Base-by-base conservation (phyloP, 2,113 vertebrate species). In the Strigops habroptila region DNA sequence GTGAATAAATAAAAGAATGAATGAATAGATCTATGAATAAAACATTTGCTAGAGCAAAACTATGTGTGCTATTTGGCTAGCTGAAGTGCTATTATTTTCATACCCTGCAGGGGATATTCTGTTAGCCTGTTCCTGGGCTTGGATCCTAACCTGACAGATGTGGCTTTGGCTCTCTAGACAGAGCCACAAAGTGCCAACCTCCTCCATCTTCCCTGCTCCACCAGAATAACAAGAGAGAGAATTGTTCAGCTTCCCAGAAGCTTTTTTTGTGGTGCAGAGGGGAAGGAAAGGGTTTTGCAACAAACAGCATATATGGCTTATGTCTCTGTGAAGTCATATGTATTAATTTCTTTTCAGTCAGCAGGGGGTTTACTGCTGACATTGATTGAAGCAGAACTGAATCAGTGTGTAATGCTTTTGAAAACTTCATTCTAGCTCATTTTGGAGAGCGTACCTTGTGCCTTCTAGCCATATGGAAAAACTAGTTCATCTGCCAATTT, bases 1-100 rank as follows among this genome's bases (percentile, higher is more conserved):
- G 7, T 79, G 80, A 96, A 92, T 53, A 94, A 96, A 95, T 84
- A 79, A 82, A 91, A 93, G 80, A 93, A 78, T 87, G 88, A 94
- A 96, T 96, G 93, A 95, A 96, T 92, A 92, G 91, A 82, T 89
- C 83, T 87, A 84, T 91, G 91, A 97, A 93, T 95, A 96, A 96
- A 93, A 75, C 3, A 3, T 93, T 90, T 93, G 65, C 85, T 96
- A 90, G 77, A 94, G 80, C 83, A 94, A 73, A 97, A 96, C 48
- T 82, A 91, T 95, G 93, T 3, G 7, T 84, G 83, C 65, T 96
- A 78, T 95, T 96, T 96, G 95, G 93, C 91, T 69, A 89, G 77
- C 81, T 91, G 81, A 69, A 95, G 53, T 41, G 83, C 88, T 93
- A 95, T 97, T 96, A 95, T 94, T 93, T 93, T 95, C 81, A 69